Conservation (phyloP, 2,797 vertebrate species). For the Acanthurus tractus region DNA sequence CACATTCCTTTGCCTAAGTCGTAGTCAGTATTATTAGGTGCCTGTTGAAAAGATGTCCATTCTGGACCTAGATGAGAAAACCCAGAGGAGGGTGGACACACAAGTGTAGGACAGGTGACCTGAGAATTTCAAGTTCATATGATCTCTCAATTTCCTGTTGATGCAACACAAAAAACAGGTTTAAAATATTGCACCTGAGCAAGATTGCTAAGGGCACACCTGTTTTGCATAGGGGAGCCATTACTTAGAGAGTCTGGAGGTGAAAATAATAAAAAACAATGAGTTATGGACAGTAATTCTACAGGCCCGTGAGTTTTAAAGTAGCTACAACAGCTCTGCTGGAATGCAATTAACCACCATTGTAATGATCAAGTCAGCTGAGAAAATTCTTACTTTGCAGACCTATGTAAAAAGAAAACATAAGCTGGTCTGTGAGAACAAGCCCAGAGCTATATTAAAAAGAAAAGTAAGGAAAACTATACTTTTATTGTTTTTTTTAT, state of each 20-base stretch:
- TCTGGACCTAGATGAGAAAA: background rate
- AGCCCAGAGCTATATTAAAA: conserved; percentile 40
- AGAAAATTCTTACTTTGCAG: conserved; percentile 60
- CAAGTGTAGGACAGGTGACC: background rate
- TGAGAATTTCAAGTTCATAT: conserved; percentile 1
- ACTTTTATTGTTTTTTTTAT: background rate
- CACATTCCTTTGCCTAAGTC: background rate
- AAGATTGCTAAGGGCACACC: conserved; percentile 11
- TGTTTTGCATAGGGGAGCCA: conserved; percentile 27
- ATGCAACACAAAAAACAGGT: background rate
- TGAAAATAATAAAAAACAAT: conserved; percentile 57
- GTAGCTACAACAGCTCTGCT: conserved; percentile 58
- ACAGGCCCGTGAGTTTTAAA: conserved; percentile 61
- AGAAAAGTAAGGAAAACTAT: conserved; percentile 38
- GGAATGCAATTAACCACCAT: conserved; percentile 61
- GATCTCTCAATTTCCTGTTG: conserved; percentile 1
- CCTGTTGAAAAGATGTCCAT: background rate
- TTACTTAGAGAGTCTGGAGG: conserved; percentile 34
- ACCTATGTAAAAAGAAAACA: conserved; percentile 22
- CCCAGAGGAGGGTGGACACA: background rate
- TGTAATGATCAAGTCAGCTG: conserved; percentile 63
- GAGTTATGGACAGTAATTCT: conserved; percentile 64
- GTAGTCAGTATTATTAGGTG: background rate
- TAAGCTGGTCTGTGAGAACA: conserved; percentile 37
- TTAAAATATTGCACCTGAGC: conserved; percentile 18